Evolutionary conservation across 37 sponge, comb jelly and placozoan species (phyloP).

Genomic region (Eunapius fragilis): DNA sequence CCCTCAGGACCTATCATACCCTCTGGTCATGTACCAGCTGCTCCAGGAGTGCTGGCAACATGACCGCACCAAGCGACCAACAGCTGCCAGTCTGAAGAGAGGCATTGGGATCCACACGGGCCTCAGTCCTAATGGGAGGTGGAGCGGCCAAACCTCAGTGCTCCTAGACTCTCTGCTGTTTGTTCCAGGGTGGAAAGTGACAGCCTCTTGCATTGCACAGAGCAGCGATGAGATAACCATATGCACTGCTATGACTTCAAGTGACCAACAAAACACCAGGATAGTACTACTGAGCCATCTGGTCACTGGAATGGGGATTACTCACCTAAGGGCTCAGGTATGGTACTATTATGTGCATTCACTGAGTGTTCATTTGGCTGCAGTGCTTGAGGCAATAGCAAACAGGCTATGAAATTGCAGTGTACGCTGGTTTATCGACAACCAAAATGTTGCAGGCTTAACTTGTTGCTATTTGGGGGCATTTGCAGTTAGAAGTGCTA

Average conservation of each 20-base stretch:
- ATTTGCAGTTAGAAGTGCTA: slow-evolving; percentile 15
- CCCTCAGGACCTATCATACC: slow-evolving; percentile 7
- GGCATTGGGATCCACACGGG: slow-evolving; percentile 13
- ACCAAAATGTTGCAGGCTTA: slow-evolving; percentile 35
- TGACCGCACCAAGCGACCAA: slow-evolving; percentile 44
- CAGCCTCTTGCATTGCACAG: no score
- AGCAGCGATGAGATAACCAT: no score
- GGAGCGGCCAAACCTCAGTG: no score
- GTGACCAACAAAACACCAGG: no score
- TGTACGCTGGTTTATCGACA: slow-evolving; percentile 30
- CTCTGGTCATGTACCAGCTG: slow-evolving; percentile 39
- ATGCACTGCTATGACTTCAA: no score
- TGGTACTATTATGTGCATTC: no score
- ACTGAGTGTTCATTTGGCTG: no score
- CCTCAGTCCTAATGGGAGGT: neutral
- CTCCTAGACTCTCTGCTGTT: no score
- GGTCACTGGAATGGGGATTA: no score
- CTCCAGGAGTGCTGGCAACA: slow-evolving; percentile 74
- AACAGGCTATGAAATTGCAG: neutral
- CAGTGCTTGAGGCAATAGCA: slow-evolving; percentile 19
- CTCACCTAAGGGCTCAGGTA: no score
- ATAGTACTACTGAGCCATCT: no score
- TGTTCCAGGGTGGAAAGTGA: no score
- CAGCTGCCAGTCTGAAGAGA: slow-evolving; percentile 21
- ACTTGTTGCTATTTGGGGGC: slow-evolving; percentile 7